A percentile compares a stretch with the other conserved stretches of the same genome.
phyloP scores from a whole-genome alignment of 2,888 invertebrate genomes.

The Ditula angustiorana region DNA sequence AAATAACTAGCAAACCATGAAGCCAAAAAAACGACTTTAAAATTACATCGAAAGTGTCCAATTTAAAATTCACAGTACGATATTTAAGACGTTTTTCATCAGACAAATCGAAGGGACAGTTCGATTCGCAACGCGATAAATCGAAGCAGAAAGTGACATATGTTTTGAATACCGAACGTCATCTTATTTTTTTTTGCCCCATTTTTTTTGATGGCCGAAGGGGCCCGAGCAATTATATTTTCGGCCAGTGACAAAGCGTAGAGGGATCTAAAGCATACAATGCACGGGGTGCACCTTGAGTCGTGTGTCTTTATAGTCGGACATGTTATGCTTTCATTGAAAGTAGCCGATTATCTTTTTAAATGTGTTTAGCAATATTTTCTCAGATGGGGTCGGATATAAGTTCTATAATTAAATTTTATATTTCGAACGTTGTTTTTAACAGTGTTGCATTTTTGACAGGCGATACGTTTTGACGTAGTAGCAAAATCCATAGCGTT shows the following conservation, averaged over 20 bases:
- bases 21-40: conserved; percentile 38
- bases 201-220: conserved; percentile 61
- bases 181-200: conserved; percentile 61
- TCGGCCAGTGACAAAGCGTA: conserved; percentile 55
- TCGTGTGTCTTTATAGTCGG: conserved; percentile 68
- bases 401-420: conserved; percentile 15
- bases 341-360: conserved; percentile 58
- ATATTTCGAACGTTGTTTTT: too few relatives aligned
- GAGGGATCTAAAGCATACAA: conserved; percentile 64
- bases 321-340: conserved; percentile 67
- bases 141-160: conserved; percentile 80
- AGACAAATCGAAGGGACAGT: conserved; percentile 51
- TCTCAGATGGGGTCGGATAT: conserved; percentile 36
- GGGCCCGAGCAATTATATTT: conserved; percentile 82
- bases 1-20: conserved; percentile 39
- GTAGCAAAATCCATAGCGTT: too few relatives aligned
- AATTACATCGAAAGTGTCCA: conserved; percentile 43
- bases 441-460: too few relatives aligned
- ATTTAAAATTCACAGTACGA: not conserved
- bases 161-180: conserved; percentile 81
- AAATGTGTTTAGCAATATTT: conserved; percentile 44
- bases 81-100: not conserved
- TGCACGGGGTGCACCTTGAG: conserved; percentile 67
- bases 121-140: conserved; percentile 72
- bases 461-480: too few relatives aligned